These are phyloP conservation scores for Notarius quadriscutis DNA, from an alignment of 2,113 vertebrate species.

Conservation along the genomic window DNA sequence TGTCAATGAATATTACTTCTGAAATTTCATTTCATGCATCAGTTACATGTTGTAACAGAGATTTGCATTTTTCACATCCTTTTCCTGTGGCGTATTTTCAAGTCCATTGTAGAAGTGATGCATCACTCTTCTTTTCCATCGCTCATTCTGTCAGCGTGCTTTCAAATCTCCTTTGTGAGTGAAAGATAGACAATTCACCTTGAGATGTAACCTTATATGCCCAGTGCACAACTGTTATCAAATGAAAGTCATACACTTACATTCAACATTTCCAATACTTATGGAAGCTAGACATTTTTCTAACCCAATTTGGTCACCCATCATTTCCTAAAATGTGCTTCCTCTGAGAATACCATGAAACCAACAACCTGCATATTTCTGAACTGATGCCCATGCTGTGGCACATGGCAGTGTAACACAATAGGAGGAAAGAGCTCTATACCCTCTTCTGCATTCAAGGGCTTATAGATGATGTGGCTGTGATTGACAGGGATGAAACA, in stretches of 20 bases:
- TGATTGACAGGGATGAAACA: neutral
- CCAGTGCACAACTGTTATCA: neutral
- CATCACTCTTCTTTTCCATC: constrained; percentile 60
- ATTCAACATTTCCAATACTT: neutral
- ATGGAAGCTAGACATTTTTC: neutral
- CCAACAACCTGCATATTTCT: neutral
- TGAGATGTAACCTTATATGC: neutral
- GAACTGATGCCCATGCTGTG: neutral
- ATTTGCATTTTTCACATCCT: neutral
- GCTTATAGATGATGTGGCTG: neutral
- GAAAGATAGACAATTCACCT: constrained; percentile 7
- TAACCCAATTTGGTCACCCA: neutral
- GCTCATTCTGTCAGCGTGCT: neutral
- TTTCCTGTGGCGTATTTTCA: constrained; percentile 54
- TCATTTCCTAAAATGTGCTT: neutral
- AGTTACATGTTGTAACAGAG: neutral
- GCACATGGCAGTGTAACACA: neutral
- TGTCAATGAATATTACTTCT: constrained; percentile 68
- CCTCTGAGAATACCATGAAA: neutral
- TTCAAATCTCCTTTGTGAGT: constrained; percentile 1
- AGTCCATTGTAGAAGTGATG: constrained; percentile 56
- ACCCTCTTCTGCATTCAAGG: neutral
- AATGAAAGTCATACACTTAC: neutral
- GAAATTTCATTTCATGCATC: constrained; percentile 66
- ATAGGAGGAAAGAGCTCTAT: neutral